Conservation (phyloP, 1,140 invertebrate species). For the Atta texana region DNA sequence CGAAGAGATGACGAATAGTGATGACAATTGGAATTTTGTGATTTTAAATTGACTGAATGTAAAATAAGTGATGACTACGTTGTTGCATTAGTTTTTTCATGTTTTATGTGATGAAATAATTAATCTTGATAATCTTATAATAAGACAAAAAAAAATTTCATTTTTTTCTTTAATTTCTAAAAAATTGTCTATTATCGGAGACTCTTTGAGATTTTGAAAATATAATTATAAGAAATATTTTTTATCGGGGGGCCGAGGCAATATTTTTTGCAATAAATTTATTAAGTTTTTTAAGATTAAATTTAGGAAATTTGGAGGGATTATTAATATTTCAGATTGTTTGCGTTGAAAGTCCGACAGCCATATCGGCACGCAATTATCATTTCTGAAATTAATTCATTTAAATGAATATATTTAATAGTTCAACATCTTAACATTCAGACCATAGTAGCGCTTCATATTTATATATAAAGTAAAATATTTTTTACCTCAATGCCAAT, state of each 20-base stretch:
- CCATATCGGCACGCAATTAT: too few relatives aligned
- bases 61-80: slow-evolving; percentile 9
- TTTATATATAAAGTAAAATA: neutral
- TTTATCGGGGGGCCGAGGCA: neutral
- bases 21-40: slow-evolving; percentile 11
- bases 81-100: neutral
- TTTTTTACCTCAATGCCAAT: neutral
- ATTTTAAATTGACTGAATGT: neutral
- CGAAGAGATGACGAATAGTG: neutral
- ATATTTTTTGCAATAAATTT: too few relatives aligned
- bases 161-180: slow-evolving; percentile 2
- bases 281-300: too few relatives aligned
- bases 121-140: neutral
- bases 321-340: too few relatives aligned
- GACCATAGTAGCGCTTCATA: too few relatives aligned
- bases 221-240: slow-evolving; percentile 1
- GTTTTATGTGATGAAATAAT: neutral
- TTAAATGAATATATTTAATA: too few relatives aligned
- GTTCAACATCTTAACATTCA: too few relatives aligned
- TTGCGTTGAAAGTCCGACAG: too few relatives aligned
- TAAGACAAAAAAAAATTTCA: neutral
- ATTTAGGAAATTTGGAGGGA: too few relatives aligned
- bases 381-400: too few relatives aligned
- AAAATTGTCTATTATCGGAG: neutral
- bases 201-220: neutral